phyloP scores from a whole-genome alignment of 2,113 vertebrate genomes.

The Anoura caudifer region DNA sequence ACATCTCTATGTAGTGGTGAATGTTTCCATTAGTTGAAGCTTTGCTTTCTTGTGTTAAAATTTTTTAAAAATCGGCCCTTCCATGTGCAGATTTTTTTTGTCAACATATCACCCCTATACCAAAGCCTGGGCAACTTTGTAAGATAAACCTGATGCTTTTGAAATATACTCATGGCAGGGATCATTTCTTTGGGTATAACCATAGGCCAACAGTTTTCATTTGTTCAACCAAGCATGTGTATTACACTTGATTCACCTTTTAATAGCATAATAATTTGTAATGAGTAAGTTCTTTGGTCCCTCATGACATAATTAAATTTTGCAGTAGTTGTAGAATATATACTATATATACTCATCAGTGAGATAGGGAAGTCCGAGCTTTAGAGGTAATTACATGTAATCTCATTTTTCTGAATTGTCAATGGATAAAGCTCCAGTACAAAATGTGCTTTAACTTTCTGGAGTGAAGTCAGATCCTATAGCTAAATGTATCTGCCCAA shows the following conservation, averaged over 20 bases:
- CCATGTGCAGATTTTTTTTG: not conserved
- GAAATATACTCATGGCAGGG: not conserved
- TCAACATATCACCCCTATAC: not conserved
- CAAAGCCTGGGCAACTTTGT: not conserved
- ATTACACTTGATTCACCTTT: slow-evolving; percentile 14
- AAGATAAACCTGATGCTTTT: not conserved
- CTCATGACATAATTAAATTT: slow-evolving; percentile 27
- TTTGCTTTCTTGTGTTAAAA: not conserved
- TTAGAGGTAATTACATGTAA: not conserved
- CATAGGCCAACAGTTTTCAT: not conserved
- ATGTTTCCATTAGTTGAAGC: not conserved
- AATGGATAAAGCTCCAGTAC: not conserved
- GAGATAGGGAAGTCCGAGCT: not conserved
- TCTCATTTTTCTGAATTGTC: not conserved
- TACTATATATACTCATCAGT: not conserved
- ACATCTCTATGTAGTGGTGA: not conserved
- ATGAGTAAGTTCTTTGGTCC: not conserved
- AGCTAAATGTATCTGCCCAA: not conserved
- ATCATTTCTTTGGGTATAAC: not conserved
- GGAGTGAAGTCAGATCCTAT: not conserved
- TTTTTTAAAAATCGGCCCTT: not conserved
- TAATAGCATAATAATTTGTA: slow-evolving; percentile 2
- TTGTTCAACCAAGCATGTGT: not conserved
- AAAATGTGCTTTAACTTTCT: not conserved
- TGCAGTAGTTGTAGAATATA: not conserved